Percentiles rank a stretch among this genome's conserved stretches.
Conservation (phyloP, 2,113 vertebrate species). For the Erythrolamprus reginae region DNA sequence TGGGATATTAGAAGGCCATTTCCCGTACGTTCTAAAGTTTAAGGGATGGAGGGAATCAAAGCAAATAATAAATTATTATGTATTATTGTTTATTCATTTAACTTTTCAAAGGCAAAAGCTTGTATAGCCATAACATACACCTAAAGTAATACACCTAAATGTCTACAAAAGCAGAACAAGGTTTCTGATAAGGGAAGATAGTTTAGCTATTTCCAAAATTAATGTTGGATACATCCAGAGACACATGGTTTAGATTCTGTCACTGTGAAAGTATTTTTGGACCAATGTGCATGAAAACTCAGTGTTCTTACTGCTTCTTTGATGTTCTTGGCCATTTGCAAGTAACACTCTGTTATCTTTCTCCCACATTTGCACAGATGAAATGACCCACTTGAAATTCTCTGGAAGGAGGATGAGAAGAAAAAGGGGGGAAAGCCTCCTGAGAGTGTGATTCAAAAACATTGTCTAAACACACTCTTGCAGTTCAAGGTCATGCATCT, state of each 20-base stretch:
- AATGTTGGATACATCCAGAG: background rate
- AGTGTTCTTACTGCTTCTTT: conserved; percentile 32
- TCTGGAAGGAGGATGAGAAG: conserved; percentile 18
- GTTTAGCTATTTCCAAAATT: background rate
- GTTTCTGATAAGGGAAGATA: background rate
- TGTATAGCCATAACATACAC: background rate
- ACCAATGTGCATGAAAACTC: conserved; percentile 2
- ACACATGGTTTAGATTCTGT: background rate
- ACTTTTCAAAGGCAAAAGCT: background rate
- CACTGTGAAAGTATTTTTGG: background rate
- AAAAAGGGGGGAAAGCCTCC: background rate
- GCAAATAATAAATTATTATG: background rate
- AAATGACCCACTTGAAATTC: conserved; percentile 36
- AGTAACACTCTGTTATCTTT: conserved; percentile 29
- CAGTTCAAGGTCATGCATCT: conserved; percentile 36
- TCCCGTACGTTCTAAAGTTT: background rate
- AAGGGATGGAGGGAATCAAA: background rate
- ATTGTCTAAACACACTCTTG: conserved; percentile 22
- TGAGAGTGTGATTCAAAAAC: conserved; percentile 38
- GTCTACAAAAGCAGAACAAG: background rate
- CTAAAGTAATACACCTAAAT: background rate
- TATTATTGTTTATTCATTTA: background rate
- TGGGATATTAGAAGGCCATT: background rate
- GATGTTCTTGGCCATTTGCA: conserved; percentile 31
- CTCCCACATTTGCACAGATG: background rate